Conservation (phyloP, 92 coral and sea anemone species). For the Scolanthus callimorphus region DNA sequence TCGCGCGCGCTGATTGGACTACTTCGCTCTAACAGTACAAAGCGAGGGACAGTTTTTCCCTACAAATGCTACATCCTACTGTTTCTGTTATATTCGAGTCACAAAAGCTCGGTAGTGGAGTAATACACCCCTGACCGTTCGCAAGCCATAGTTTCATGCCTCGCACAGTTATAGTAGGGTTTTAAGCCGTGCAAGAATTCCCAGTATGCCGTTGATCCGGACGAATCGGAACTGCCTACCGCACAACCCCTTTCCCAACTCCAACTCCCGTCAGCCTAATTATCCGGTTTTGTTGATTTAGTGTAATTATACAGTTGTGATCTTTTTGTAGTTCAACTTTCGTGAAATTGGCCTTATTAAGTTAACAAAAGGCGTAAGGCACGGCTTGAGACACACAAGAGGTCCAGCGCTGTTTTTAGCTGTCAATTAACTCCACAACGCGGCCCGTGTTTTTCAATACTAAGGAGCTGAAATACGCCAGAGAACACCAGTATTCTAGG, state of each 20-base stretch:
- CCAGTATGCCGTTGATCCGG: neutral
- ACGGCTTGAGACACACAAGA: neutral
- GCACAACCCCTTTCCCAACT: neutral
- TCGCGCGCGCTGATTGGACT: neutral
- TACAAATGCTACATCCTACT: constrained; percentile 50
- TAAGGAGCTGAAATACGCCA: neutral
- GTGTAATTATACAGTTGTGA: constrained; percentile 43
- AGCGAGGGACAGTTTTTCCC: constrained; percentile 39
- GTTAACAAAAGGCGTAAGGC: neutral
- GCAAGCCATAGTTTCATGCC: constrained; percentile 4
- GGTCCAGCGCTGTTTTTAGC: neutral
- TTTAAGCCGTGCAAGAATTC: neutral
- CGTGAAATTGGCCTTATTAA: constrained; percentile 40
- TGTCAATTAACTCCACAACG: neutral
- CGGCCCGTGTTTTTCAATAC: neutral
- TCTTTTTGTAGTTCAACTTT: constrained; percentile 28
- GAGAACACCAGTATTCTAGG: neutral
- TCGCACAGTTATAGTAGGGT: neutral
- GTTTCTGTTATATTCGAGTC: constrained; percentile 53
- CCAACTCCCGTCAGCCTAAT: constrained; percentile 16
- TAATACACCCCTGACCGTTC: constrained; percentile 33
- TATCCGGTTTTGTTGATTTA: constrained; percentile 53
- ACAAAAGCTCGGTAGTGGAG: constrained; percentile 55
- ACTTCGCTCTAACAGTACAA: constrained; percentile 6
- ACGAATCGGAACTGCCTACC: neutral